These are phyloP conservation scores for Menidia beryllina DNA, from an alignment of 2,113 vertebrate genomes.

Conservation along the genomic window DNA sequence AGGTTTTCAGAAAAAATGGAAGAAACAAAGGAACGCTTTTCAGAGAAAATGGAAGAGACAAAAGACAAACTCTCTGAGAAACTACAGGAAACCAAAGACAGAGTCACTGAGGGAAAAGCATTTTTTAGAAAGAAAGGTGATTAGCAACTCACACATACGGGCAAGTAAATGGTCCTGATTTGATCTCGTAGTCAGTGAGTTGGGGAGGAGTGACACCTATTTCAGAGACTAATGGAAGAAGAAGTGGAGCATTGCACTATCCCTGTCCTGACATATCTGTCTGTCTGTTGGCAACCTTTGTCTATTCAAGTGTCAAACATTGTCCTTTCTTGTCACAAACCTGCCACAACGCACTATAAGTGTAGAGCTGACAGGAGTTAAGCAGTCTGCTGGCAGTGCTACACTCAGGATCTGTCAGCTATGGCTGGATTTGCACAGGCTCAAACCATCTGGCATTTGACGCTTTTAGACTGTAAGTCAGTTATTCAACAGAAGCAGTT, in stretches of 20 bases:
- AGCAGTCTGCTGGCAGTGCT: conserved; percentile 17
- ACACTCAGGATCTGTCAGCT: conserved; percentile 2
- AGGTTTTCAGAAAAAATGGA: conserved; percentile 90
- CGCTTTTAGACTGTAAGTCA: conserved; percentile 9
- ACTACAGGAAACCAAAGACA: conserved; percentile 94
- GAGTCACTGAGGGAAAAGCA: conserved; percentile 84
- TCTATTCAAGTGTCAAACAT: conserved; percentile 32
- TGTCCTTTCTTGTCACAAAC: conserved; percentile 22
- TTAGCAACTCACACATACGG: conserved; percentile 55
- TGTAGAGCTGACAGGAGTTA: conserved; percentile 44
- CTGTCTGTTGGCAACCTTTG: conserved; percentile 24
- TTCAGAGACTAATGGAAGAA: conserved; percentile 4
- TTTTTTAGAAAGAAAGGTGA: conserved; percentile 91
- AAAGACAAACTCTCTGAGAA: conserved; percentile 85
- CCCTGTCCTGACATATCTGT: conserved; percentile 34
- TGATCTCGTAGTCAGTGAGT: conserved; percentile 6
- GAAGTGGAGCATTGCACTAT: conserved; percentile 34
- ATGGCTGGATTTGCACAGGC: conserved; percentile 32
- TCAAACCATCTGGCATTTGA: conserved; percentile 11
- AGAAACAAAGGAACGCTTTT: conserved; percentile 86
- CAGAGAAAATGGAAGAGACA: conserved; percentile 91
- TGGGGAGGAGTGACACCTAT: conserved; percentile 11
- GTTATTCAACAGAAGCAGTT: not conserved
- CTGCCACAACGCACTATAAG: conserved; percentile 19
- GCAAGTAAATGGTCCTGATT: conserved; percentile 8